phyloP scores from a whole-genome alignment of 2,888 invertebrate species.

The Auanema sp. region DNA sequence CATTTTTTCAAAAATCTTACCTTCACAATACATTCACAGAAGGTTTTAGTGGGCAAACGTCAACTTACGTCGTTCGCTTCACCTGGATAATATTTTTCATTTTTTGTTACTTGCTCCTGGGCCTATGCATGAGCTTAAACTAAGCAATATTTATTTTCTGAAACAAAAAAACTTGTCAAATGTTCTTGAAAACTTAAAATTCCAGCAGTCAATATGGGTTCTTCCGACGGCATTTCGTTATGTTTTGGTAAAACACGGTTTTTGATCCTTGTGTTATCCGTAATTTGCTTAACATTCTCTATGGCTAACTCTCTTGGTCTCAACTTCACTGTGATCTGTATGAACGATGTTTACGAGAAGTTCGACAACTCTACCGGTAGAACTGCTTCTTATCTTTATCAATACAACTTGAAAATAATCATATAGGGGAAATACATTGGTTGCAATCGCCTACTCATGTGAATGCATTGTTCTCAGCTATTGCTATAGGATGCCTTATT shows the following conservation, averaged over 20 bases:
- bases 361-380: constrained; percentile 13
- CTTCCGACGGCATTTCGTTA: constrained; percentile 1
- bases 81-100: no score
- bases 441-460: constrained; percentile 31
- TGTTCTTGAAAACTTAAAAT: no score
- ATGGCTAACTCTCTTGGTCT: constrained; percentile 28
- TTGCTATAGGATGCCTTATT: constrained; percentile 35
- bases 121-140: no score
- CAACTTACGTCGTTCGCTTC: no score
- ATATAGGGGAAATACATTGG: constrained; percentile 25
- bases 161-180: no score
- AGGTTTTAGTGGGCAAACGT: no score
- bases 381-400: background rate
- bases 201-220: no score
- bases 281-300: constrained; percentile 25
- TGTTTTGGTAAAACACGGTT: constrained; percentile 15
- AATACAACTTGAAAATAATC: background rate
- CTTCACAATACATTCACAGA: no score
- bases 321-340: constrained; percentile 42
- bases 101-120: no score
- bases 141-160: no score
- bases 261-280: constrained; percentile 12
- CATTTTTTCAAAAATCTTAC: no score
- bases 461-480: constrained; percentile 31
- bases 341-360: constrained; percentile 28